These are phyloP conservation scores for Acrocephalus kingi DNA, from an alignment of 2,113 vertebrate species.

Conservation along the genomic window DNA sequence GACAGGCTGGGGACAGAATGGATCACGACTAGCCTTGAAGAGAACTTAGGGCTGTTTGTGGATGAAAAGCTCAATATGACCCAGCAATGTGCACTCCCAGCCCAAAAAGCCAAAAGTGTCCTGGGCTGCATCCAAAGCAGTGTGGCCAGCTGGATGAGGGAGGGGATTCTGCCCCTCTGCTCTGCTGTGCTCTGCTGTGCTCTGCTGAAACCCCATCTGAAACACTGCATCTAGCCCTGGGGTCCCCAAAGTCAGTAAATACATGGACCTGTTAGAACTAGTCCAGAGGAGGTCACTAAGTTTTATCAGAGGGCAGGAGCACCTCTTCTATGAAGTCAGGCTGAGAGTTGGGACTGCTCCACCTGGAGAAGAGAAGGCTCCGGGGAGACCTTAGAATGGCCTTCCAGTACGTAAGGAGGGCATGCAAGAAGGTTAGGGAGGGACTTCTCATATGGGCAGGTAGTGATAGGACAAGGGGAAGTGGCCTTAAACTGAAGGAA, in stretches of 20 bases:
- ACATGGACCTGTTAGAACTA: background rate
- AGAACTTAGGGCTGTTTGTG: background rate
- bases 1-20: background rate
- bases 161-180: background rate
- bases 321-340: background rate
- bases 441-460: background rate
- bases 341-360: background rate
- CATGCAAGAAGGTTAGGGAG: background rate
- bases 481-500: background rate
- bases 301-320: background rate
- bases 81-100: accelerated
- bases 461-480: background rate
- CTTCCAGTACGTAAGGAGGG: background rate
- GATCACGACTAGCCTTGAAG: background rate
- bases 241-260: background rate
- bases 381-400: background rate
- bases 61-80: background rate
- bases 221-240: background rate
- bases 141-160: accelerated
- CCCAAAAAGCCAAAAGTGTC: background rate
- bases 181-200: background rate
- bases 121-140: background rate
- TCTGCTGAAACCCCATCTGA: background rate
- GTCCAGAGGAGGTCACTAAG: background rate
- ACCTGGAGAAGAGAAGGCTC: background rate